Base-by-base conservation (phyloP, 92 coral and sea anemone genomes). In the Palythoa heliodiscus region DNA sequence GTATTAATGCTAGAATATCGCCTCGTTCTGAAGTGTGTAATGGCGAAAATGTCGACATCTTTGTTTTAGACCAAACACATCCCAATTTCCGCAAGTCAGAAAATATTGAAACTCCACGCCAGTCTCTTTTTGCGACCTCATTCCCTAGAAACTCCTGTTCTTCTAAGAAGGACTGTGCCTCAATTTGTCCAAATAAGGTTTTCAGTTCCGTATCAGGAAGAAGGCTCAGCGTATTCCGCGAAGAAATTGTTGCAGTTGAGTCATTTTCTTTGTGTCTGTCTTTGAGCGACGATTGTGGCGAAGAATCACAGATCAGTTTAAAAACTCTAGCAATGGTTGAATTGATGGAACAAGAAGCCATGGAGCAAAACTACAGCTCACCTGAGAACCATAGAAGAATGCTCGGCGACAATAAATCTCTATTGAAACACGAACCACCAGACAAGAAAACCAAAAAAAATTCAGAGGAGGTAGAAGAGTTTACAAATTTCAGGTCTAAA, bases 191-290 rank as follows among this genome's bases (percentile, higher is more conserved):
- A 19, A 19, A 55, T 3, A 37, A 11, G n/a, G 25, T 40, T 23
- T 19, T 72, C 7, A 68, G 54, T 11, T 70, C 92, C 38, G 40
- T 20, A 25, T 40, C 71, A 52, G 23, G 10, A 17, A 47, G 43
- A 25, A 78, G 70, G 64, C 20, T 20, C 19, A n/a, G 68, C 3
- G 55, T n/a, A 15, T 63, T 52, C 16, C 60, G 52, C 57, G 20
- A 20, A 19, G 55, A 71, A 38, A 82, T 75, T 20, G 37, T 17
- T n/a, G 75, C 60, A 12, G 40, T 87, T 19, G 87, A 85, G 52
- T 92, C 98, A 37, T 94, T 94, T 90, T 92, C 92, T 63, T 87
- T 94, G 74, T 87, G 81, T 58, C 86, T 94, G 19, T 94, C 98
- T 10, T 82, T 91, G 19, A 93, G 93, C 35, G 95, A 90, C 54